Evolutionary conservation across 2,113 vertebrate species (phyloP), one percentile per base, ranked within the genome.

Genomic region (Ammodytes marinus): DNA sequence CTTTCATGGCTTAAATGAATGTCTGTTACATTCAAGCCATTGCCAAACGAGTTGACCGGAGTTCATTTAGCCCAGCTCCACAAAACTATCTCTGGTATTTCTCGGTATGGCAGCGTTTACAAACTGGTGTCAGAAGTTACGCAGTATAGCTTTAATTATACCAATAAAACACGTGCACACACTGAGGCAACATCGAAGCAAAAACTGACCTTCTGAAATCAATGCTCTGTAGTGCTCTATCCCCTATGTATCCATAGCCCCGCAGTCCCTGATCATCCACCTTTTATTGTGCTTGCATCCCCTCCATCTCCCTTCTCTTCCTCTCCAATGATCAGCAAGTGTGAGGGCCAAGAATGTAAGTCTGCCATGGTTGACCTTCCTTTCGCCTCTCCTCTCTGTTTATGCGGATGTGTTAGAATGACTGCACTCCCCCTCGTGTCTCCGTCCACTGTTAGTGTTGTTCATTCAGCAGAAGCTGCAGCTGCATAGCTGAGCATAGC

Each of bases 361-460:
- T 81, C 80, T 82, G 80, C 79, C 77, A 76, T 54, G 76, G 82
- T 63, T 92, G 89, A 87, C 88, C 86, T 89, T 91, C 78, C 69
- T 27, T 76, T 90, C 69, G 79, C 86, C 84, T 86, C 74, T 50
- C 65, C 79, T 85, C 81, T 55, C 0, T 71, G 68, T 89, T 77
- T 79, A 49, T 83, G 79, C 86, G 79, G 70, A 76, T 57, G 82
- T 79, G 84, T 75, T 53, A 81, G 79, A 86, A 60, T 64, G 76
- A 77, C 77, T 52, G 70, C 64, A 0, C 85, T n/a, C 76, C 72
- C 68, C 47, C 71, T 47, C 74, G 5, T 19, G 58, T 55, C 71
- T 72, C 59, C 11, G 57, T 49, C 71, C 46, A 50, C 81, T 46
- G 74, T 61, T 72, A 59, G 15, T 66, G 53, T 75, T 85, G 35